A percentile compares a stretch with the other conserved stretches of the same genome.
phyloP scores from a whole-genome alignment of 2,797 vertebrate genomes.

The Huso huso region DNA sequence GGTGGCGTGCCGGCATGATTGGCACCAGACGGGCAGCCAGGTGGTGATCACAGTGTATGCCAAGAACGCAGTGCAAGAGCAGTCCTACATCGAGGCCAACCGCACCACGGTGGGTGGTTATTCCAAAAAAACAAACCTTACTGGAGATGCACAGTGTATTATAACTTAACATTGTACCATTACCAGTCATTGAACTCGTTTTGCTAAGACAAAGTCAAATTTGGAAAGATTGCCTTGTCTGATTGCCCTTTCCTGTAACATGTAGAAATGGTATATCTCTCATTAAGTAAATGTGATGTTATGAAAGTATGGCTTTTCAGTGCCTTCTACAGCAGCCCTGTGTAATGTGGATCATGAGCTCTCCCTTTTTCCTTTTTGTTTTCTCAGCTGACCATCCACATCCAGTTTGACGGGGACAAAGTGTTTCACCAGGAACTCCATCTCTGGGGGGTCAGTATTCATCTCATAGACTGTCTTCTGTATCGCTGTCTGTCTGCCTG shows the following conservation, averaged over 20 bases:
- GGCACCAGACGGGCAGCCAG: constrained; percentile 81
- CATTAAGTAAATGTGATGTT: too few relatives aligned
- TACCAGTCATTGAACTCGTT: neutral
- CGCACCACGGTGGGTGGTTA: constrained; percentile 64
- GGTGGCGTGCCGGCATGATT: constrained; percentile 81
- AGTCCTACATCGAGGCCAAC: constrained; percentile 71
- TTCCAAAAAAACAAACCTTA: neutral
- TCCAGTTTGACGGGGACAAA: constrained; percentile 78
- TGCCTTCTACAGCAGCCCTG: too few relatives aligned
- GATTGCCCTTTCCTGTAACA: too few relatives aligned
- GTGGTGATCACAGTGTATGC: constrained; percentile 83
- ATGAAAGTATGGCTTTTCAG: too few relatives aligned
- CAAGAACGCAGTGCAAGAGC: constrained; percentile 69
- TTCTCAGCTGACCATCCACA: constrained; percentile 63
- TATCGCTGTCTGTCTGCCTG: neutral
- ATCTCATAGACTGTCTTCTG: neutral
- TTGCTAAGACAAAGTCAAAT: too few relatives aligned
- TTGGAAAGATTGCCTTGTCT: too few relatives aligned
- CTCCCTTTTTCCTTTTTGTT: too few relatives aligned
- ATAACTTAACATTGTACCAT: neutral
- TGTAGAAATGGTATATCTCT: too few relatives aligned
- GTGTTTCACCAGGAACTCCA: constrained; percentile 75
- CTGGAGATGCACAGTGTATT: too few relatives aligned
- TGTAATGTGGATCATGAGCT: too few relatives aligned
- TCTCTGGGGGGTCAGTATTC: constrained; percentile 81